Evolutionary conservation across 2,797 vertebrate genomes (phyloP).

Genomic region (Protosalanx chinensis): DNA sequence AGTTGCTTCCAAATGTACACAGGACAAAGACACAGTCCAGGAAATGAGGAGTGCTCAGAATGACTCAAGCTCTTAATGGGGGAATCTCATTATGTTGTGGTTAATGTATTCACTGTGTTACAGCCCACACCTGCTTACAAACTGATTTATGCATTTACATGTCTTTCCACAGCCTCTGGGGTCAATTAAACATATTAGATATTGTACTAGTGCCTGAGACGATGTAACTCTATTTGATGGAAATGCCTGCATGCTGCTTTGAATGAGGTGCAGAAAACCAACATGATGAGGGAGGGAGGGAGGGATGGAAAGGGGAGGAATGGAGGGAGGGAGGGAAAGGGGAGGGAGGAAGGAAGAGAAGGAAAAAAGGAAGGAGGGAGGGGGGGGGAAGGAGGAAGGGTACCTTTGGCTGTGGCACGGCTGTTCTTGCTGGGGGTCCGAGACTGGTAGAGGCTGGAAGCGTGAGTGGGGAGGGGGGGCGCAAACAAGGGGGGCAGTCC

Average conservation of each 20-base stretch:
- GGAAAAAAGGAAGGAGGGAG: no score
- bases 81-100: slow-evolving; percentile 9
- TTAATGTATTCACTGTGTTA: slow-evolving; percentile 30
- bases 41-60: slow-evolving; percentile 14
- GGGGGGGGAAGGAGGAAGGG: no score
- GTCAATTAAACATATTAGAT: slow-evolving; percentile 39
- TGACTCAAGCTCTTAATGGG: slow-evolving; percentile 6
- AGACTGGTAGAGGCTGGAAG: slow-evolving; percentile 75
- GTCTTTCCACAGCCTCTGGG: slow-evolving; percentile 28
- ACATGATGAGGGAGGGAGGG: no score
- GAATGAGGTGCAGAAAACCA: slow-evolving; percentile 2
- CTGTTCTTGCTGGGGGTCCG: slow-evolving; percentile 75
- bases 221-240: slow-evolving; percentile 19
- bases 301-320: no score
- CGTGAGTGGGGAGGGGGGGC: slow-evolving; percentile 76
- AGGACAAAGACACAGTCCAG: not conserved
- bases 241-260: not conserved
- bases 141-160: slow-evolving; percentile 30
- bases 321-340: not conserved
- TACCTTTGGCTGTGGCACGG: slow-evolving; percentile 65
- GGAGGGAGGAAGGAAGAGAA: not conserved
- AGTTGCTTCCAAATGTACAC: not conserved
- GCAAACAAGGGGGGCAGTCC: slow-evolving; percentile 84
- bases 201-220: slow-evolving; percentile 17
- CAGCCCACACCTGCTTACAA: slow-evolving; percentile 32